phyloP scores from a whole-genome alignment of 2,888 invertebrate species.

The Lepeophtheirus nordmannii region DNA sequence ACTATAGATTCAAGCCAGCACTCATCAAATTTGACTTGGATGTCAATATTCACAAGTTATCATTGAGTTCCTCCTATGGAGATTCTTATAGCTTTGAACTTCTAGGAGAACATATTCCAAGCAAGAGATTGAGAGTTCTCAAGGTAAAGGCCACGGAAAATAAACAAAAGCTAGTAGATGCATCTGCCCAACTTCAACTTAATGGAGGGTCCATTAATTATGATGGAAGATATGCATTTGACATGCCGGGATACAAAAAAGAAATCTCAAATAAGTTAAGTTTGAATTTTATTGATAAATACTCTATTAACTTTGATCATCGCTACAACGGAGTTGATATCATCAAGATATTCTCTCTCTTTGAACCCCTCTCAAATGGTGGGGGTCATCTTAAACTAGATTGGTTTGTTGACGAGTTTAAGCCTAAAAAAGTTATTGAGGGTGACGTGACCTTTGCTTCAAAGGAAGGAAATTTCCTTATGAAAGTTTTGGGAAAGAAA shows the following conservation, averaged over 20 bases:
- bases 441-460: neutral
- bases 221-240: neutral
- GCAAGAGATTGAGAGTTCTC: neutral
- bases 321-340: neutral
- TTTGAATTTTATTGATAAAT: neutral
- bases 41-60: neutral
- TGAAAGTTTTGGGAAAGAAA: slow-evolving; percentile 2
- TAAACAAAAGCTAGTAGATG: neutral
- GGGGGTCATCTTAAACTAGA: neutral
- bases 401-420: neutral
- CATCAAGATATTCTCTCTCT: neutral
- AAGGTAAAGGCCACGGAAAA: neutral
- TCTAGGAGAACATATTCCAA: neutral
- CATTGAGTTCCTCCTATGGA: neutral
- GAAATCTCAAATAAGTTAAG: neutral
- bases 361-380: neutral
- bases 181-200: neutral
- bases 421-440: neutral
- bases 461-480: neutral
- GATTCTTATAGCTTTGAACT: neutral
- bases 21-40: neutral
- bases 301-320: neutral
- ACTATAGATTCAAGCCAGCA: neutral
- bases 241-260: neutral
- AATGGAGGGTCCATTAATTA: neutral